Percentiles rank a stretch among this genome's conserved stretches.
Evolutionary conservation across 1,140 invertebrate genomes (phyloP).

Genomic region (Pemphigus obesinymphae): DNA sequence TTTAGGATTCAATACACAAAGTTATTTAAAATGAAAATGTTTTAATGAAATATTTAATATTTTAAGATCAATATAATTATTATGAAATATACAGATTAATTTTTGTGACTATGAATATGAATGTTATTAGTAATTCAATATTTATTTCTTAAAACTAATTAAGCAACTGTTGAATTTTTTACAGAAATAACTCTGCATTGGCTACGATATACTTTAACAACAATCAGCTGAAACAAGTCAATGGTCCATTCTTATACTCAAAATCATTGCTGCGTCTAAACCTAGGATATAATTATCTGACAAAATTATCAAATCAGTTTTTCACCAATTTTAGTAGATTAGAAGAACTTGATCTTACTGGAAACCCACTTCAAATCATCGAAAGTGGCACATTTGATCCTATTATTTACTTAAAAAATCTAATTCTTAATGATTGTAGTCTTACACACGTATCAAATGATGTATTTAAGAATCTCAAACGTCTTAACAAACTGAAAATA

Average conservation of each 20-base stretch:
- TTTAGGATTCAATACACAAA: no score
- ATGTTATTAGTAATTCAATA: no score
- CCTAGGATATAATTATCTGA: conserved; percentile 61
- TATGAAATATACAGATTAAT: no score
- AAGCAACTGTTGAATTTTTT: conserved; percentile 40
- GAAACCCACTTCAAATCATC: conserved; percentile 60
- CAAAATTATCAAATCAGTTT: conserved; percentile 58
- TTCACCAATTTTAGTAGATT: conserved; percentile 63
- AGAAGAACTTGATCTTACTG: conserved; percentile 62
- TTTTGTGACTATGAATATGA: no score
- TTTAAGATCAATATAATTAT: no score
- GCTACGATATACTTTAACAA: conserved; percentile 65
- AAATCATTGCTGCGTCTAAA: conserved; percentile 63
- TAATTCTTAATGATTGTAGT: conserved; percentile 63
- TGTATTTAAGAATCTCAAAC: conserved; percentile 57
- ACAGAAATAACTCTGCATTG: conserved; percentile 63
- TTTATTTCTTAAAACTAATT: no score
- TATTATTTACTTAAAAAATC: conserved; percentile 60
- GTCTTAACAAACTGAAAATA: conserved; percentile 62
- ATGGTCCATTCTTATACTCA: conserved; percentile 62
- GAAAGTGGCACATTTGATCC: conserved; percentile 59
- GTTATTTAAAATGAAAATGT: no score
- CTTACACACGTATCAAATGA: conserved; percentile 57
- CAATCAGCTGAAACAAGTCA: conserved; percentile 59
- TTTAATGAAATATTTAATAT: no score